Conservation (phyloP, 2,888 invertebrate genomes). For the Polymixis flavicincta region DNA sequence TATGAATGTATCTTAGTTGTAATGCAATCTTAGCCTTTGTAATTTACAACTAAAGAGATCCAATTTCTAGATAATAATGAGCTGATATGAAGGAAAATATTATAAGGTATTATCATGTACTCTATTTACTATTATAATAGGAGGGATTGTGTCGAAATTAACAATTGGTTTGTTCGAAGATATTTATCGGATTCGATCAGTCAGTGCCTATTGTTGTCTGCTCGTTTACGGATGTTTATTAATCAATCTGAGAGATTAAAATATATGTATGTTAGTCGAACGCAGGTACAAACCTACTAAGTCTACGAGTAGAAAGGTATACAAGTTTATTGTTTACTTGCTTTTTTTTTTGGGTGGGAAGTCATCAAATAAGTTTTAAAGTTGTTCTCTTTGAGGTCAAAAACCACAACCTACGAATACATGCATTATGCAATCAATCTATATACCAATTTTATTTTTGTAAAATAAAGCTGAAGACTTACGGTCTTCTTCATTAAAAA, state of each 20-base stretch:
- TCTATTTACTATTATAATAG: slow-evolving; percentile 12
- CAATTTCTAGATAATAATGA: neutral
- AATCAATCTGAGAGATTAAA: slow-evolving; percentile 41
- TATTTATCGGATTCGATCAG: slow-evolving; percentile 42
- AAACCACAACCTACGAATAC: neutral
- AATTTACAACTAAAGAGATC: neutral
- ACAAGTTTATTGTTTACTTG: no score
- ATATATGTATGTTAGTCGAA: slow-evolving; percentile 18
- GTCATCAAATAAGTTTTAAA: no score
- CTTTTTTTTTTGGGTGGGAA: no score
- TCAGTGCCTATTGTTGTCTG: slow-evolving; percentile 31
- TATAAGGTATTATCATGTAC: neutral
- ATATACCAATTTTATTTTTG: no score
- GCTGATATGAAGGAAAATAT: neutral
- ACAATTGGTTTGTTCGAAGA: slow-evolving; percentile 18
- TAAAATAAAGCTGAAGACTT: no score
- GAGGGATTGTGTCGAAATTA: neutral
- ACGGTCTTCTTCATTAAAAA: no score
- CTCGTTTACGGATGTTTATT: slow-evolving; percentile 17
- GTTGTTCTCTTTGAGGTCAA: neutral
- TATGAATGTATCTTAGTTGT: neutral
- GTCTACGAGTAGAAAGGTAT: neutral
- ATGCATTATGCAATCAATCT: no score
- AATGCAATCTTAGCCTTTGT: neutral
- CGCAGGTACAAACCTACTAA: neutral